These are phyloP conservation scores for Stenchaetothrips biformis DNA, from an alignment of 2,888 invertebrate genomes.

Conservation along the genomic window DNA sequence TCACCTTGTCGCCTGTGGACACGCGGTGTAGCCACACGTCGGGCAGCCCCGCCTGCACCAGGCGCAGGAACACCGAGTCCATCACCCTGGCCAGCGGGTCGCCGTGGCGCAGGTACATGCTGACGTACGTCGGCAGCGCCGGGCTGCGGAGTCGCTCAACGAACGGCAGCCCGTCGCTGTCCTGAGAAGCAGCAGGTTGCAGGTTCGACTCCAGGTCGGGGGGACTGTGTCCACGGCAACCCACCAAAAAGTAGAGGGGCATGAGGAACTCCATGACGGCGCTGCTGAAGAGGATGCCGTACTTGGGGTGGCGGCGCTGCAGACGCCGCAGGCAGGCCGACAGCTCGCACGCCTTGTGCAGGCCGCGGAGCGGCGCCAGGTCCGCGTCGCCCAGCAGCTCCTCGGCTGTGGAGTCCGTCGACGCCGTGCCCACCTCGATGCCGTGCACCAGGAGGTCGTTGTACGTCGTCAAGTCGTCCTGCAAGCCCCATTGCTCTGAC, in stretches of 20 bases:
- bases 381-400: not conserved
- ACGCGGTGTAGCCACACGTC: not conserved
- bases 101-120: not conserved
- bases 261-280: slow-evolving; percentile 1
- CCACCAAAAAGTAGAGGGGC: slow-evolving; percentile 1
- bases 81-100: not conserved
- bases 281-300: not conserved
- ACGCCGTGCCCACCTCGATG: slow-evolving; percentile 13
- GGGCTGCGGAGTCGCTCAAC: not conserved
- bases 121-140: not conserved
- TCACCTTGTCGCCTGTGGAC: not conserved
- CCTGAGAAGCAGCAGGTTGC: no score
- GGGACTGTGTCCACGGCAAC: not conserved
- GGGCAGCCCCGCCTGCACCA: not conserved
- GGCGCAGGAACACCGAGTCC: not conserved
- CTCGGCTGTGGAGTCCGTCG: not conserved
- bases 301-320: not conserved
- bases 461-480: not conserved
- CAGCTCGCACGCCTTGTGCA: slow-evolving; percentile 3
- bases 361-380: not conserved
- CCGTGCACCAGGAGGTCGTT: not conserved
- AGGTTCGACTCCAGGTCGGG: no score
- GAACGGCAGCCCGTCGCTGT: not conserved
- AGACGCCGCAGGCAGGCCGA: not conserved
- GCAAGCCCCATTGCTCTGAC: no score